Base-by-base conservation (phyloP, 2,797 vertebrate species). In the Taenioides sp. region DNA sequence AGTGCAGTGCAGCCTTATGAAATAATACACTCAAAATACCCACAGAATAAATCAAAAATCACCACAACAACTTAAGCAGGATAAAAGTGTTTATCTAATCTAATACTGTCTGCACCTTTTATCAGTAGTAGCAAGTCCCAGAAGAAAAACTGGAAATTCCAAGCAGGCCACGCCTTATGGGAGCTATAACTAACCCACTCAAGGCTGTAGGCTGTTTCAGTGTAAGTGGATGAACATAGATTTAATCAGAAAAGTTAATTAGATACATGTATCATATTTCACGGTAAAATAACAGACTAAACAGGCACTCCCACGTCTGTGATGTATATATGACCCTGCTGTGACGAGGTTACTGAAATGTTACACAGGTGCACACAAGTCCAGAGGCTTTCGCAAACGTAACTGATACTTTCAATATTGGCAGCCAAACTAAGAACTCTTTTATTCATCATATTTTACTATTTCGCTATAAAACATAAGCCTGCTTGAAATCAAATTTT, bases 201-300 rank as follows among this genome's bases (percentile, higher is more conserved):
- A 28, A 50, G 1, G 47, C 65, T 66, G 17, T 20, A 18, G 17
- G 65, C 47, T n/a, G 49, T 66, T 66, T 49, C 7, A 7, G 17
- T 5, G 5, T 10, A 64, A 64, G 62, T 27, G 40, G 23, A 9
- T 65, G 43, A 65, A 65, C 63, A 65, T 23, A 65, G 16, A 65
- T 65, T 18, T 65, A 20, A 63, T 43, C 61, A 50, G 16, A 55
- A n/a, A 57, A 23, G n/a, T 37, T 65, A 28, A 49, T 65, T 49
- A 65, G 6, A 49, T 27, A 65, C 64, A 65, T 65, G 63, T 65
- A 49, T 65, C 23, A 10, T 65, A 28, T 65, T 65, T 27, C 43
- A 18, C 23, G 18, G 23, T 65, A 49, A 17, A 50, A 65, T 65
- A 22, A 52, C 40, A 52, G 65, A 50, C 65, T 28, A 23, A 66